A percentile compares a stretch with the other conserved stretches of the same genome.
These are phyloP conservation scores for Cuniculus paca DNA, from an alignment of 2,797 vertebrate genomes.

Conservation along the genomic window DNA sequence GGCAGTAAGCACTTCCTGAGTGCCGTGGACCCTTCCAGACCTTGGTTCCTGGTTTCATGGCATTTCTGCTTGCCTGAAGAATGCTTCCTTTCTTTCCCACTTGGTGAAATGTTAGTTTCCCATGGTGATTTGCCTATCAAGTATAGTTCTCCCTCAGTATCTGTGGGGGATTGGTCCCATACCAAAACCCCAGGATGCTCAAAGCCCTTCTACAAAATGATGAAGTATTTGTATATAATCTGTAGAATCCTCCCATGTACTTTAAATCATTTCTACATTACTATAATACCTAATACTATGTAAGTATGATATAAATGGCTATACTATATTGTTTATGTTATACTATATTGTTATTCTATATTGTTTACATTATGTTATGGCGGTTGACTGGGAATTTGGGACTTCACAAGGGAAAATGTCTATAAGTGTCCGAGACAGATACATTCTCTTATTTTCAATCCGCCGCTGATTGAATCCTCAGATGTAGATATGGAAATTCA, in stretches of 20 bases:
- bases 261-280: not conserved
- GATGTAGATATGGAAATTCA: not conserved
- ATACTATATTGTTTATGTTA: not conserved
- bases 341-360: too few relatives aligned
- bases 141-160: not conserved
- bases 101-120: not conserved
- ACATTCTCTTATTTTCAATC: not conserved
- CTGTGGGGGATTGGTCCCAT: not conserved
- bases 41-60: rapidly evolving
- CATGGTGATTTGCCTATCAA: not conserved
- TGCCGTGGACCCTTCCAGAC: rapidly evolving
- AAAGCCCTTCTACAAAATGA: too few relatives aligned
- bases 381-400: not conserved
- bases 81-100: not conserved
- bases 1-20: not conserved
- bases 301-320: too few relatives aligned
- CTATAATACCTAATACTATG: not conserved
- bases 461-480: not conserved
- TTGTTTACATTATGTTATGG: too few relatives aligned
- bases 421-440: not conserved
- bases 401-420: not conserved
- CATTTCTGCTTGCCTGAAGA: not conserved
- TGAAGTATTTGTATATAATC: not conserved
- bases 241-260: too few relatives aligned
- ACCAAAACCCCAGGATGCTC: too few relatives aligned